Base-by-base conservation (phyloP, 2,797 vertebrate genomes). In the Pipistrellus nathusii region DNA sequence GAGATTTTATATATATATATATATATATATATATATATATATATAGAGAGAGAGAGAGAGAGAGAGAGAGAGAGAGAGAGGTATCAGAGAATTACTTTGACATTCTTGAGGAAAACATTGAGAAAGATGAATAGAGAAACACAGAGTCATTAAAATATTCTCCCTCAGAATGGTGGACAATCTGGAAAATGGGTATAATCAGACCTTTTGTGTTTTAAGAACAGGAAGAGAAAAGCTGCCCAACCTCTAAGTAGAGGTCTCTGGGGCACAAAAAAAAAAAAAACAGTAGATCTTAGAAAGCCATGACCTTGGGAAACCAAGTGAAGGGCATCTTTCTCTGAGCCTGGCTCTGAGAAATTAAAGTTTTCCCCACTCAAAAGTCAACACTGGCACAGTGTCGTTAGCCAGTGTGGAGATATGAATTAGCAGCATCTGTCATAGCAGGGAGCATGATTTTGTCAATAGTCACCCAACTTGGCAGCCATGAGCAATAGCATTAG, bases 381-480 rank as follows among this genome's bases (percentile, higher is more conserved):
- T 93, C 93, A 93, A 76, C 57, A n/a, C 0, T 97, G 96, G 94
- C 95, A 88, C 78, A 85, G 57, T 35, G 85, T 92, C 90, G 73
- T 90, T 92, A 90, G 96, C 92, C 91, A 85, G 57, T 30, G 77
- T 38, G n/a, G 51, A 88, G 87, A 93, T 66, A 46, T 51, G 85
- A 93, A 94, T 95, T 88, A 94, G 94, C 73, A 85, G 93, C 95
- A 92, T 90, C 91, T 97, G 96, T 93, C 88, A 85, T 73, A 90
- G 88, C 48, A n/a, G 69, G 88, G 88, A 93, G 64, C 57, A 25
- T 21, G 88, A 82, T 95, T 93, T 88, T 94, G 95, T 96, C 93
- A 80, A 96, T 53, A 94, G 87, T 73, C 77, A 95, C 91, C 82
- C 85, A 80, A 72, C 64, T 93, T 95, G 96, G 94, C 96, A 96